Percentiles rank a stretch among this genome's conserved stretches.
Conservation (phyloP, 2,797 vertebrate species). For the Rhinogobio ventralis region DNA sequence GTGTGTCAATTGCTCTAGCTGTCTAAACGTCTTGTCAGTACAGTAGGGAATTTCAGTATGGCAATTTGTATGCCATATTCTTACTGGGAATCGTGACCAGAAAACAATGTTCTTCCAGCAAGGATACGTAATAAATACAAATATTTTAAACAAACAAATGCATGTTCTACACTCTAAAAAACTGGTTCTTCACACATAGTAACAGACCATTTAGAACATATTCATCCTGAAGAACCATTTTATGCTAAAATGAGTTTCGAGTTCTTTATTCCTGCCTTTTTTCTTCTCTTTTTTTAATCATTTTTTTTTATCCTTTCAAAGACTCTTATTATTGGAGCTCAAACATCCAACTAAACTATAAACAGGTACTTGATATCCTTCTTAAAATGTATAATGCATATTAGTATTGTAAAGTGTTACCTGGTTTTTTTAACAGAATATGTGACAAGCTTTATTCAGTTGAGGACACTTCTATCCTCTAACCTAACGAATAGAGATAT, state of each 20-base stretch:
- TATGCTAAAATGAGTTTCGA: not conserved
- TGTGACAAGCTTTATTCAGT: no score
- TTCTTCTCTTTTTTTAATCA: no score
- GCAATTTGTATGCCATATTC: constrained; percentile 8
- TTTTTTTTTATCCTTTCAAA: not conserved
- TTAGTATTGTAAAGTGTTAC: not conserved
- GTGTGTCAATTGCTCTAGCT: constrained; percentile 38
- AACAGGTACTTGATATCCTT: not conserved
- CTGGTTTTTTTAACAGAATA: no score
- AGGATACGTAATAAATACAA: not conserved
- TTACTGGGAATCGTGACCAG: not conserved
- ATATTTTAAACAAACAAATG: not conserved
- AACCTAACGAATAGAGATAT: no score
- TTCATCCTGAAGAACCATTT: not conserved
- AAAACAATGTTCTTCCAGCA: not conserved
- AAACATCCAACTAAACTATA: not conserved
- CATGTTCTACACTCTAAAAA: not conserved
- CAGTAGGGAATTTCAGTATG: constrained; percentile 24
- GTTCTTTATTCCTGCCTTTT: not conserved
- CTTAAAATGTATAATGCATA: not conserved
- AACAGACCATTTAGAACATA: not conserved
- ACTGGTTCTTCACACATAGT: not conserved
- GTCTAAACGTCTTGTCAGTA: constrained; percentile 38
- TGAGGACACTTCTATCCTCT: no score
- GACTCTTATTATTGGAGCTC: not conserved